phyloP scores from a whole-genome alignment of 2,797 vertebrate genomes.

The Bradypodion pumilum region DNA sequence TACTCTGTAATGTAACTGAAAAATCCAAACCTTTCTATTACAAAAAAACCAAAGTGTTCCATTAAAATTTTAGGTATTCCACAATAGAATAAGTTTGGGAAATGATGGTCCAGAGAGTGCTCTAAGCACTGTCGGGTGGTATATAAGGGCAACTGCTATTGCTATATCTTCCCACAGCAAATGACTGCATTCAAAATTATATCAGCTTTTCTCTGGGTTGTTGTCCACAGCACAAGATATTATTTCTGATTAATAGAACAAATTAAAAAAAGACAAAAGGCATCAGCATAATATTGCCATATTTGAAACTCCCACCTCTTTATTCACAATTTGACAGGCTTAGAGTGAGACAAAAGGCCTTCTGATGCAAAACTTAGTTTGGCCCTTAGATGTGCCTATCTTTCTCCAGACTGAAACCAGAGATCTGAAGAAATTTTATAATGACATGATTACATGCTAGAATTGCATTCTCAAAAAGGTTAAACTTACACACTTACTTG shows the following conservation, averaged over 20 bases:
- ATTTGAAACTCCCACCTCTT: neutral
- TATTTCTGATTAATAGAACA: neutral
- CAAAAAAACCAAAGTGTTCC: too few species aligned
- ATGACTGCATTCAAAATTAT: neutral
- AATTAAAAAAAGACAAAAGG: neutral
- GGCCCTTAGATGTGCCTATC: neutral
- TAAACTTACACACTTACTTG: slow-evolving; percentile 64
- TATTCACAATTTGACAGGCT: neutral
- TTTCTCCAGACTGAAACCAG: neutral
- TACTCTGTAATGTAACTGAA: too few species aligned
- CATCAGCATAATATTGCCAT: neutral
- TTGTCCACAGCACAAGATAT: neutral
- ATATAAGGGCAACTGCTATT: too few species aligned
- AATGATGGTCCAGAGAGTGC: too few species aligned
- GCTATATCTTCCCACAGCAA: neutral
- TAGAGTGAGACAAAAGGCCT: neutral
- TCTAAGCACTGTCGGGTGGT: too few species aligned
- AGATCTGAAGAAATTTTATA: neutral
- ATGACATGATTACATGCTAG: neutral
- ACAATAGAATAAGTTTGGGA: too few species aligned
- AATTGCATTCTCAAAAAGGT: slow-evolving; percentile 28
- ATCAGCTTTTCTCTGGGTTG: neutral
- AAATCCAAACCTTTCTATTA: too few species aligned
- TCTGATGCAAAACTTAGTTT: neutral
- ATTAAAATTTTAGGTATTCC: too few species aligned